Evolutionary conservation across 2,888 invertebrate species (phyloP).

Genomic region (Cabera pusaria): DNA sequence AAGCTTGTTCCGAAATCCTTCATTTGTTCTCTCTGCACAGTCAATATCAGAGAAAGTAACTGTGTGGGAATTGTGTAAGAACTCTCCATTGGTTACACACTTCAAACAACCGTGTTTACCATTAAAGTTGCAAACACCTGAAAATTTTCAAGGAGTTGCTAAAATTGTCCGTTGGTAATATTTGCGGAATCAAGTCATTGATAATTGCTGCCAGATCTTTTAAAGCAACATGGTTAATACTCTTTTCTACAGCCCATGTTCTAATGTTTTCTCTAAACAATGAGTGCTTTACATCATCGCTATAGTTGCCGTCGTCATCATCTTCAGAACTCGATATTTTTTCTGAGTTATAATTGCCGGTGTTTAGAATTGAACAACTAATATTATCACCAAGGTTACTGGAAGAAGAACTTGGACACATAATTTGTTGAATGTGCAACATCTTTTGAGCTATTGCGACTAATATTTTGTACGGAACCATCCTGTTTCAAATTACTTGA

Average conservation of each 20-base stretch:
- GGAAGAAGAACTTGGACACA: too few species aligned
- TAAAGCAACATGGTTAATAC: slow-evolving; percentile 10
- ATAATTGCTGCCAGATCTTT: slow-evolving; percentile 10
- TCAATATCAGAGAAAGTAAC: background rate
- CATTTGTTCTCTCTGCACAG: slow-evolving; percentile 2
- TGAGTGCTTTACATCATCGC: too few species aligned
- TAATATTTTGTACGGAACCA: too few species aligned
- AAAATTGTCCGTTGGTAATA: slow-evolving; percentile 15
- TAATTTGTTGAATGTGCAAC: background rate
- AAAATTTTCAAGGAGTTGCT: slow-evolving; percentile 5
- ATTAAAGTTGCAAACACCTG: slow-evolving; percentile 2
- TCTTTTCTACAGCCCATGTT: slow-evolving; percentile 15
- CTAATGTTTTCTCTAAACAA: slow-evolving; percentile 9
- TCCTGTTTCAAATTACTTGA: too few species aligned
- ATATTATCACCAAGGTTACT: background rate
- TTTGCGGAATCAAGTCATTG: slow-evolving; percentile 14
- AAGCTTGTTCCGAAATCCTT: slow-evolving; percentile 1
- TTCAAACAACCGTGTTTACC: slow-evolving; percentile 5
- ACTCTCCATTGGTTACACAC: background rate
- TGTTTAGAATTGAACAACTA: background rate
- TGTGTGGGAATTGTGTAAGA: too few species aligned
- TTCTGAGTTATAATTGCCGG: background rate
- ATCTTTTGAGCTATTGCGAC: background rate
- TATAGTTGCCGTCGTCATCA: background rate
- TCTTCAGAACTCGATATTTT: background rate